phyloP scores from a whole-genome alignment of 2,113 vertebrate species.

The Trogon surrucura region DNA sequence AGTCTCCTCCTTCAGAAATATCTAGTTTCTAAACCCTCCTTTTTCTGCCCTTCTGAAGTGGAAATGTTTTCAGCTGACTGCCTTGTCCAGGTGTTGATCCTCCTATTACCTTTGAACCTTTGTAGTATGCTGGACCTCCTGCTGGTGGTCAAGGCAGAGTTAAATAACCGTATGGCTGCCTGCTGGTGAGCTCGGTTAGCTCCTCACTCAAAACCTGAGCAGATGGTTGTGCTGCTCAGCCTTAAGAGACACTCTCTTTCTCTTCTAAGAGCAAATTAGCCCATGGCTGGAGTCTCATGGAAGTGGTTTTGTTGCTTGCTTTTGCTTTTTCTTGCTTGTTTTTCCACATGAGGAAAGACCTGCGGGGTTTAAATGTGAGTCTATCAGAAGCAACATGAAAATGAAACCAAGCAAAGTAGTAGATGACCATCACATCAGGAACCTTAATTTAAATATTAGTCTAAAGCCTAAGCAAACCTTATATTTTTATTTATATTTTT shows the following conservation, averaged over 20 bases:
- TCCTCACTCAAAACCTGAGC: not conserved
- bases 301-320: not conserved
- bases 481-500: not conserved
- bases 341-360: not conserved
- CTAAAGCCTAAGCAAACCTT: not conserved
- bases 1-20: not conserved
- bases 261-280: slow-evolving; percentile 23
- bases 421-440: not conserved
- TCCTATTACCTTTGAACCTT: slow-evolving; percentile 3
- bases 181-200: slow-evolving; percentile 16
- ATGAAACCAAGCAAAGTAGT: not conserved
- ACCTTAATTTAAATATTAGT: not conserved
- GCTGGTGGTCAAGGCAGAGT: not conserved
- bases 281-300: not conserved
- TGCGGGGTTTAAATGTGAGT: not conserved
- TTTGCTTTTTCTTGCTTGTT: not conserved
- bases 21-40: not conserved
- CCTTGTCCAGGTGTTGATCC: slow-evolving; percentile 12
- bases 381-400: not conserved
- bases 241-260: not conserved
- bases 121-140: not conserved
- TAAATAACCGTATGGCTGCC: not conserved
- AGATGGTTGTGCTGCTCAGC: slow-evolving; percentile 54
- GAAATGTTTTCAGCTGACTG: slow-evolving; percentile 5
- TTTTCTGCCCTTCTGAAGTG: not conserved